These are phyloP conservation scores for Eretmochelys imbricata DNA, from an alignment of 2,113 vertebrate species.

Conservation along the genomic window DNA sequence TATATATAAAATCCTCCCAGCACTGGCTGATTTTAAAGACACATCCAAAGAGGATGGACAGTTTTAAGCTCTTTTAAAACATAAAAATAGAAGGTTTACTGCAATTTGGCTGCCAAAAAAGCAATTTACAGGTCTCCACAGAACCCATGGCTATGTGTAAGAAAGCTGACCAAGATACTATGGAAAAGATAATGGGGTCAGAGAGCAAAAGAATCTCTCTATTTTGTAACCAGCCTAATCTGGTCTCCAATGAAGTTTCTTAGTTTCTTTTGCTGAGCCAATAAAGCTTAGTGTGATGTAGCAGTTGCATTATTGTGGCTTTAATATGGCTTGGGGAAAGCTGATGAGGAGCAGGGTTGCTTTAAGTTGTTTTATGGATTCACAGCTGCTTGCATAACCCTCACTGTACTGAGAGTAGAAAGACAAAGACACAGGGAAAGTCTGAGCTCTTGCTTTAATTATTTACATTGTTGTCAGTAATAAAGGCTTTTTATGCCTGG, in stretches of 20 bases:
- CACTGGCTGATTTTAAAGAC: slow-evolving; percentile 84
- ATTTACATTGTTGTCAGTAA: neutral
- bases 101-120: slow-evolving; percentile 85
- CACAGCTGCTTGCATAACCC: slow-evolving; percentile 53
- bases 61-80: slow-evolving; percentile 86
- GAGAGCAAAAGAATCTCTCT: slow-evolving; percentile 78
- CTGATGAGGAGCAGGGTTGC: slow-evolving; percentile 67
- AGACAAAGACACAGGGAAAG: slow-evolving; percentile 70
- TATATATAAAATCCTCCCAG: slow-evolving; percentile 85
- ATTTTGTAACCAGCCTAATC: slow-evolving; percentile 81
- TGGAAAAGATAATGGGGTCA: slow-evolving; percentile 78
- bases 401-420: neutral
- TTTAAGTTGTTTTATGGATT: slow-evolving; percentile 49
- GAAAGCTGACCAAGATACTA: slow-evolving; percentile 82
- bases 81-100: slow-evolving; percentile 82
- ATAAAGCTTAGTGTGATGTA: slow-evolving; percentile 85
- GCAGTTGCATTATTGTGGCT: slow-evolving; percentile 78
- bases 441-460: slow-evolving; percentile 62
- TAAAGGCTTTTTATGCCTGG: slow-evolving; percentile 2
- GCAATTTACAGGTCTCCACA: slow-evolving; percentile 75
- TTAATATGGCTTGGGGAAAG: slow-evolving; percentile 76
- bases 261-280: slow-evolving; percentile 86
- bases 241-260: slow-evolving; percentile 89
- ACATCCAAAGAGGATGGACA: slow-evolving; percentile 80
- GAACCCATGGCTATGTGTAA: slow-evolving; percentile 73